phyloP scores from a whole-genome alignment of 2,888 invertebrate genomes.

The Chymomyza procnemis region DNA sequence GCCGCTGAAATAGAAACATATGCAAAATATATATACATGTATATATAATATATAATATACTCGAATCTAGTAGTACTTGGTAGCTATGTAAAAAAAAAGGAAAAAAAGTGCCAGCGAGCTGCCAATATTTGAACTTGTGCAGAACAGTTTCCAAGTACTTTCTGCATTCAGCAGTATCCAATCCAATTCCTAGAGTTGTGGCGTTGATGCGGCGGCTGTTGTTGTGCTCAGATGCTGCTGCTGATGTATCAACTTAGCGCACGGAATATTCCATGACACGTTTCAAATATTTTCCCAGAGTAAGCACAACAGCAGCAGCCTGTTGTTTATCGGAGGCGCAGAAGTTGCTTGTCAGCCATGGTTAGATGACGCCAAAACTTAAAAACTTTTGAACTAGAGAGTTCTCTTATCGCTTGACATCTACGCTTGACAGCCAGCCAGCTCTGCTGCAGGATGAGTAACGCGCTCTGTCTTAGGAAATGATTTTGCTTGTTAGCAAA shows the following conservation, averaged over 20 bases:
- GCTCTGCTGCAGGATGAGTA: background rate
- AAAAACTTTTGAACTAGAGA: background rate
- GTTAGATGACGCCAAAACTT: background rate
- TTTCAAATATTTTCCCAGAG: constrained; percentile 64
- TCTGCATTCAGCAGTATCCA: constrained; percentile 24
- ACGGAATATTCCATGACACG: constrained; percentile 69
- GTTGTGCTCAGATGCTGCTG: constrained; percentile 9
- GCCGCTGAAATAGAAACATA: constrained; percentile 40
- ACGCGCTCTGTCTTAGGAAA: background rate
- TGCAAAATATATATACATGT: background rate
- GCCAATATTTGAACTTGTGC: constrained; percentile 61
- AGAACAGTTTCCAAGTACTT: constrained; percentile 41
- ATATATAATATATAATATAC: too few species aligned
- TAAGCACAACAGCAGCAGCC: constrained; percentile 47
- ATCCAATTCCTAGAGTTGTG: constrained; percentile 14
- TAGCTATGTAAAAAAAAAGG: background rate
- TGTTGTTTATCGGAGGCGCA: background rate
- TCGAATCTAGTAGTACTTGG: background rate
- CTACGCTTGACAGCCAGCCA: background rate
- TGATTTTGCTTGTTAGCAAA: background rate
- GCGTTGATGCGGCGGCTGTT: constrained; percentile 1
- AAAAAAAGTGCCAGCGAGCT: constrained; percentile 6
- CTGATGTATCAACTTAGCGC: constrained; percentile 1
- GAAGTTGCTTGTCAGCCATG: background rate
- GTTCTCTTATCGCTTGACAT: background rate